Base-by-base conservation (phyloP, 2,113 vertebrate genomes). In the Lutjanus erythropterus region DNA sequence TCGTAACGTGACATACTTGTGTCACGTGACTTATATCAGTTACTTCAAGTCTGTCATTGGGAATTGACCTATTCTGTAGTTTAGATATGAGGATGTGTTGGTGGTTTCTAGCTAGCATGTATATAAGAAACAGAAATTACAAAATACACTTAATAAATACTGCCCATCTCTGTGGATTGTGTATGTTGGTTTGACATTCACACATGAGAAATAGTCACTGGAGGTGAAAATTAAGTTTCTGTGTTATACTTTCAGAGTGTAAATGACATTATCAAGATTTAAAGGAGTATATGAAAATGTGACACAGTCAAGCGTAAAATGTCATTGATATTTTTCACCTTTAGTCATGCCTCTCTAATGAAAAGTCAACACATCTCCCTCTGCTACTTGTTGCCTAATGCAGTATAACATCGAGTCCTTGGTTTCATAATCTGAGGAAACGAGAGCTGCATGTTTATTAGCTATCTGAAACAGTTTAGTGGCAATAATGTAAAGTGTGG, bases 401-500 rank as follows among this genome's bases (percentile, higher is more conserved):
- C 39, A 50, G 75, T 41, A 39, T 77, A 49, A 75, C 59, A 49
- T 27, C 25, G 42, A 39, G 25, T 52, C 23, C 6, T 27, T 21
- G 70, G 64, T 68, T 65, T 64, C 25, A 18, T 53, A 47, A 59
- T 62, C 19, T 33, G 52, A 35, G 37, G 27, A 61, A 75, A 52
- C 37, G 6, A 39, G 71, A 68, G 75, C 69, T 71, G 78, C 56
- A 55, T 84, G 46, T 74, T 88, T 76, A 77, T 71, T 29, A 41
- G 47, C 44, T 37, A 6, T 35, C 27, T 1, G 18, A 73, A 39
- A 35, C 59, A 71, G 18, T 70, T 53, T 52, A 46, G 31, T 1
- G 4, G 5, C 18, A n/a, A 37, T 7, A 21, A 69, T 52, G 58
- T 47, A n/a, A 75, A 74, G 12, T 16, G 23, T 50, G 14, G 33